A percentile compares a stretch with the other conserved stretches of the same genome.
phyloP scores from a whole-genome alignment of 2,113 vertebrate genomes.

The Micronisus gabar region DNA sequence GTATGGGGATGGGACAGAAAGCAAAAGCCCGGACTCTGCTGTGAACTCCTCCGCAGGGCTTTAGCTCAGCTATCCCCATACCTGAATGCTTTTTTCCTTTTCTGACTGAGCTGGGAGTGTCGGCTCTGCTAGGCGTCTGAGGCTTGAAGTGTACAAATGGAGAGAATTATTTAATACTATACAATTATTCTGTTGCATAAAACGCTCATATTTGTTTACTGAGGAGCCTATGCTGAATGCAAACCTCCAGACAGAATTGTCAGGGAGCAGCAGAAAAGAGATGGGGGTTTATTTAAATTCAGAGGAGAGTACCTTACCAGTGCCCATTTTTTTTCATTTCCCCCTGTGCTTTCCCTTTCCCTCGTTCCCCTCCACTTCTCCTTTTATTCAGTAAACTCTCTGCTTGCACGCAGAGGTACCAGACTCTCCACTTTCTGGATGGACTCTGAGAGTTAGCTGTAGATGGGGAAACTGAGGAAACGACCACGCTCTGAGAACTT shows the following conservation, averaged over 20 bases:
- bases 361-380: neutral
- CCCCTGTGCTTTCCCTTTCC: neutral
- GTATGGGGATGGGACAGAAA: rapidly evolving
- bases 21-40: neutral
- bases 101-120: neutral
- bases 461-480: neutral
- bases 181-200: slow-evolving; percentile 42
- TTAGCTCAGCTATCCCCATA: rapidly evolving
- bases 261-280: neutral
- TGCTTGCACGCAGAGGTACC: neutral
- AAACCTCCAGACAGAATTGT: neutral
- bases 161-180: slow-evolving; percentile 43
- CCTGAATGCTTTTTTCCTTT: neutral
- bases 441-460: neutral
- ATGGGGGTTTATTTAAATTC: neutral
- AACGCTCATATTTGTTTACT: neutral
- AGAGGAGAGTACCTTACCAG: neutral
- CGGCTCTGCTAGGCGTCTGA: rapidly evolving
- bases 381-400: neutral
- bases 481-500: rapidly evolving
- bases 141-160: slow-evolving; percentile 18
- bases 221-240: neutral
- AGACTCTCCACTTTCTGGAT: neutral
- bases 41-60: neutral
- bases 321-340: neutral